Conservation (phyloP, 2,113 vertebrate genomes). For the Excalfactoria chinensis region DNA sequence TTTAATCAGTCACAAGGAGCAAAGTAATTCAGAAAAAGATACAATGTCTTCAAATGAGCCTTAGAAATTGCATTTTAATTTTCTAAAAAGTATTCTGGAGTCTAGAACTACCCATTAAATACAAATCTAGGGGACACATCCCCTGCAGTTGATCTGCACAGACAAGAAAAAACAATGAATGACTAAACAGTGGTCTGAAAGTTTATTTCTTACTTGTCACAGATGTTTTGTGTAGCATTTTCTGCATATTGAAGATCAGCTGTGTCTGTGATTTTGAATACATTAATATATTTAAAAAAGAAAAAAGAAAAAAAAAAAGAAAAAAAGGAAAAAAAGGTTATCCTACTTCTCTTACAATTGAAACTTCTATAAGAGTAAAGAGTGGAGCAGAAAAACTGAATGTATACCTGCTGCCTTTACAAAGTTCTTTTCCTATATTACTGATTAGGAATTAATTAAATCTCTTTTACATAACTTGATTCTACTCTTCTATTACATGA, state of each 20-base stretch:
- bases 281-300: not conserved
- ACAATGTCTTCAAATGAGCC: constrained; percentile 62
- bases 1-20: constrained; percentile 29
- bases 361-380: not conserved
- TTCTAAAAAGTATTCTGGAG: constrained; percentile 7
- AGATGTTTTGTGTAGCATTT: constrained; percentile 47
- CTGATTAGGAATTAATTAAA: not conserved
- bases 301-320: not conserved
- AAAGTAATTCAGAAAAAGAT: constrained; percentile 40
- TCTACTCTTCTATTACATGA: not conserved
- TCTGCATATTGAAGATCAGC: constrained; percentile 23
- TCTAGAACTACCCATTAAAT: constrained; percentile 2
- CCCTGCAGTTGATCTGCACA: not conserved
- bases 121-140: not conserved
- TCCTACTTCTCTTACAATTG: not conserved
- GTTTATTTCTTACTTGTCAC: constrained; percentile 3
- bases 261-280: constrained; percentile 7
- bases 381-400: not conserved
- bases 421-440: not conserved
- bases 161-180: constrained; percentile 33
- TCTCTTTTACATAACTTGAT: not conserved
- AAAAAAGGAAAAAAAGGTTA: not conserved
- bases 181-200: constrained; percentile 28
- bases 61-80: constrained; percentile 29
- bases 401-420: not conserved